phyloP scores from a whole-genome alignment of 2,888 invertebrate species.

The Steromphala cineraria region DNA sequence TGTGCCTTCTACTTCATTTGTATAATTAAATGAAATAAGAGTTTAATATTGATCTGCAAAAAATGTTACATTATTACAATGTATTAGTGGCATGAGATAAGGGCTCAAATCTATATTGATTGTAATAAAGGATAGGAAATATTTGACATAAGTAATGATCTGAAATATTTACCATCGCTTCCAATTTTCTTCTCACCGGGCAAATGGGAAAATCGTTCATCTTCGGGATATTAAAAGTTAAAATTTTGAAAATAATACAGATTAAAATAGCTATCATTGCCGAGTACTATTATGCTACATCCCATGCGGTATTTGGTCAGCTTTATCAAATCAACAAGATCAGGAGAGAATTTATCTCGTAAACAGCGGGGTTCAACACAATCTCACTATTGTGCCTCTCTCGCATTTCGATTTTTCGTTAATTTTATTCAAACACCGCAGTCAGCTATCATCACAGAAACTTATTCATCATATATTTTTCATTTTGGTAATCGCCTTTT shows the following conservation, averaged over 20 bases:
- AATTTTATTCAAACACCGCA: constrained; percentile 2
- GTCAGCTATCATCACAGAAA: too few relatives aligned
- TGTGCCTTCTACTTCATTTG: too few relatives aligned
- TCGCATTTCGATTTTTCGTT: constrained; percentile 2
- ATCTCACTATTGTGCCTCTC: not conserved
- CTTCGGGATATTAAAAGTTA: constrained; percentile 5
- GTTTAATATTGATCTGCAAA: too few relatives aligned
- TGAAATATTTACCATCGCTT: too few relatives aligned
- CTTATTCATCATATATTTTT: too few relatives aligned
- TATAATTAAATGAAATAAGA: too few relatives aligned
- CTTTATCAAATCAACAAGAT: not conserved
- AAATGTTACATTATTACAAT: too few relatives aligned
- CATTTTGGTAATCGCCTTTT: too few relatives aligned
- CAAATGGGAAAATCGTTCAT: not conserved
- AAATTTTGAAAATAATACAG: constrained; percentile 10
- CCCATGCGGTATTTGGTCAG: not conserved
- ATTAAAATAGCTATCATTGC: not conserved
- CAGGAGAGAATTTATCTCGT: not conserved
- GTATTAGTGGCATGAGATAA: too few relatives aligned
- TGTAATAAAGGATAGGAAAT: too few relatives aligned
- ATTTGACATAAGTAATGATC: too few relatives aligned
- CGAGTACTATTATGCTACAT: not conserved
- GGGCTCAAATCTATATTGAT: too few relatives aligned
- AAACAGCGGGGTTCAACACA: not conserved
- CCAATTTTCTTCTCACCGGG: not conserved